Evolutionary conservation across 2,113 vertebrate species (phyloP).

Genomic region (Cricetomys ansorgei): DNA sequence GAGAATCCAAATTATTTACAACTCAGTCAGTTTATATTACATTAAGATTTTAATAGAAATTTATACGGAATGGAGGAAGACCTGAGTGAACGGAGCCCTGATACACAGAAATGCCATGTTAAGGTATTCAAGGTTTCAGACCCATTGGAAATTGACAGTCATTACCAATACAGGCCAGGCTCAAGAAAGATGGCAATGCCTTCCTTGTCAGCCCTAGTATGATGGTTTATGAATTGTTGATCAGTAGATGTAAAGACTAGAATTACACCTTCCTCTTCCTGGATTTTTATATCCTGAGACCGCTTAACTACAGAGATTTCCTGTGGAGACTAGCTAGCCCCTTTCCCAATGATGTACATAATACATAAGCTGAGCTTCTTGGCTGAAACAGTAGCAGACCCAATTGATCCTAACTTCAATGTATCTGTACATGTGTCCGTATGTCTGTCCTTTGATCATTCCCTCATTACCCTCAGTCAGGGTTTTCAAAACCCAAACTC

Average conservation of each 20-base stretch:
- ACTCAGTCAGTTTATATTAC: background rate
- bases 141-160: background rate
- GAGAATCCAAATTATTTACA: background rate
- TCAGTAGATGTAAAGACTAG: background rate
- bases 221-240: background rate
- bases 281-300: background rate
- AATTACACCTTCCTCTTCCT: background rate
- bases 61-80: background rate
- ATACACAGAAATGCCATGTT: background rate
- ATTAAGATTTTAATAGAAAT: background rate
- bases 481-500: background rate
- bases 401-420: background rate
- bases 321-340: background rate
- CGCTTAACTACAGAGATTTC: background rate
- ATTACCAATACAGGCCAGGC: no score
- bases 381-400: background rate
- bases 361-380: background rate
- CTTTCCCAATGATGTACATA: background rate
- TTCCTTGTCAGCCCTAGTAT: background rate
- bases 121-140: background rate
- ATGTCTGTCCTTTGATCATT: background rate
- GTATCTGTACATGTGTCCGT: background rate
- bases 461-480: background rate
- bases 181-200: background rate
- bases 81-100: background rate